These are phyloP conservation scores for Monochamus saltuarius DNA, from an alignment of 1,140 invertebrate species.

Conservation along the genomic window DNA sequence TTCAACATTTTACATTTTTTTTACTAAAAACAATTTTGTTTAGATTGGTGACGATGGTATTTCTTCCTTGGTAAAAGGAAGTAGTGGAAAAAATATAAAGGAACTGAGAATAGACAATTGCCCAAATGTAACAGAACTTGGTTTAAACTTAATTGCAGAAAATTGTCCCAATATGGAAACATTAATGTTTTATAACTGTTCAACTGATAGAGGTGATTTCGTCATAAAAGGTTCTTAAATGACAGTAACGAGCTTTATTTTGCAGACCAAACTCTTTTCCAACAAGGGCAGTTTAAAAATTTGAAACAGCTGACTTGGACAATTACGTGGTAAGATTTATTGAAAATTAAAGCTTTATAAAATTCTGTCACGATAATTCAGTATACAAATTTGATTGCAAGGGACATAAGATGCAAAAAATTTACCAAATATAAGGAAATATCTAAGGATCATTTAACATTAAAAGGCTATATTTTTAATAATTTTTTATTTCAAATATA, in stretches of 20 bases:
- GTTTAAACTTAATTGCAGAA: conserved; percentile 29
- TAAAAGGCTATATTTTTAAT: too few species aligned
- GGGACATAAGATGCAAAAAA: too few species aligned
- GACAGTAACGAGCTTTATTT: too few species aligned
- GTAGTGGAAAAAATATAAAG: conserved; percentile 27
- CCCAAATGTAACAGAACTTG: conserved; percentile 24
- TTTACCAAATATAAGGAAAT: too few species aligned
- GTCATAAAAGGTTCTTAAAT: conserved; percentile 10
- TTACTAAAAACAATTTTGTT: conserved; percentile 2
- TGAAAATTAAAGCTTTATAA: neutral
- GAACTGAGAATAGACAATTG: conserved; percentile 40
- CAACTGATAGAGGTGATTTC: conserved; percentile 12
- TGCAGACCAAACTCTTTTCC: neutral
- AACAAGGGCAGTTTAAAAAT: neutral
- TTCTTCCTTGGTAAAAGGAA: conserved; percentile 25
- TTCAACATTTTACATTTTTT: too few species aligned
- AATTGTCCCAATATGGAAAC: conserved; percentile 39
- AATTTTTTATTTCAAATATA: too few species aligned
- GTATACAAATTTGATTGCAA: too few species aligned
- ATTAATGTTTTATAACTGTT: conserved; percentile 36
- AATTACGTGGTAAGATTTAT: conserved; percentile 21
- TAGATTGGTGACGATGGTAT: conserved; percentile 38
- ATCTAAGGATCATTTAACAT: too few species aligned
- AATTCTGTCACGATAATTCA: neutral
- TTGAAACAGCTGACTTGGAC: conserved; percentile 27